A percentile compares a stretch with the other conserved stretches of the same genome.
phyloP scores from a whole-genome alignment of 2,797 vertebrate genomes.

The Coregonus sp. region DNA sequence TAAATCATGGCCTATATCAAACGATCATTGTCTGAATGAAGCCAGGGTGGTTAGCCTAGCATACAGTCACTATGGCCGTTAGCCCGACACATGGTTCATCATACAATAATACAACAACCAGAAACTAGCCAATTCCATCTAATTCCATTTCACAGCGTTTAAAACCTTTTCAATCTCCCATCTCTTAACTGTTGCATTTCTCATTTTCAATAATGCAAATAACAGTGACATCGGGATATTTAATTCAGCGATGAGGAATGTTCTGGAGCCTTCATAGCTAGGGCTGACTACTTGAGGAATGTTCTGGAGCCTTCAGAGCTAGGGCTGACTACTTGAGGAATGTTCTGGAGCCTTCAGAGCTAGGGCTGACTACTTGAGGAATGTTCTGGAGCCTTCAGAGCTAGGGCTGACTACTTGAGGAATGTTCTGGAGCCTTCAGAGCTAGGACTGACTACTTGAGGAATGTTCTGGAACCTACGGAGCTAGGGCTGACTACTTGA shows the following conservation, averaged over 20 bases:
- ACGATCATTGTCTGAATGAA: constrained; percentile 38
- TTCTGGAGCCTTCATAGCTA: constrained; percentile 17
- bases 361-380: not conserved
- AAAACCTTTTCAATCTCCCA: constrained; percentile 64
- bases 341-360: not conserved
- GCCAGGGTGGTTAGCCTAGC: constrained; percentile 38
- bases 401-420: not conserved
- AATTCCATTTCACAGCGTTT: constrained; percentile 52
- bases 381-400: not conserved
- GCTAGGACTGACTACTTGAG: too few relatives aligned
- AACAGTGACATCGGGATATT: constrained; percentile 59
- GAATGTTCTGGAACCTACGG: too few relatives aligned
- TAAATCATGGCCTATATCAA: constrained; percentile 3
- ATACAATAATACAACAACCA: constrained; percentile 23
- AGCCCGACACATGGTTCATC: constrained; percentile 52
- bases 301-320: not conserved
- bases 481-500: too few relatives aligned
- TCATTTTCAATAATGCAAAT: constrained; percentile 69
- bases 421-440: not conserved
- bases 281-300: not conserved
- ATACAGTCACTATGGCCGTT: constrained; percentile 16
- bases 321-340: not conserved
- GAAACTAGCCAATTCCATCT: constrained; percentile 35
- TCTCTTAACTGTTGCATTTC: constrained; percentile 63
- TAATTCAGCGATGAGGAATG: constrained; percentile 53